A percentile compares a stretch with the other conserved stretches of the same genome.
phyloP scores from a whole-genome alignment of 1,140 invertebrate species.

The Hypothenemus hampei region DNA sequence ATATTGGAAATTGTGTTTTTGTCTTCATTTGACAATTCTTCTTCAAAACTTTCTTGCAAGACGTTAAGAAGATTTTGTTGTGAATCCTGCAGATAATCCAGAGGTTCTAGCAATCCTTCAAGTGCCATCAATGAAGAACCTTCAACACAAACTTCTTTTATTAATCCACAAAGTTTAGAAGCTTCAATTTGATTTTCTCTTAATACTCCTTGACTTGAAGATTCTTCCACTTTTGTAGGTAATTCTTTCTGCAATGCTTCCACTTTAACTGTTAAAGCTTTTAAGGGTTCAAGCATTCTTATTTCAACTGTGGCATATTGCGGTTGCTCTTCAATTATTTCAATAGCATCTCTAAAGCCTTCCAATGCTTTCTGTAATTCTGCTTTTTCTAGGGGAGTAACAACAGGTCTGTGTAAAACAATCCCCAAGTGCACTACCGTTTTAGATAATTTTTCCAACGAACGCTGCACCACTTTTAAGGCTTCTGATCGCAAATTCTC shows the following conservation, averaged over 20 bases:
- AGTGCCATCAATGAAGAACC: not conserved
- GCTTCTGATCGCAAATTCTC: slow-evolving; percentile 1
- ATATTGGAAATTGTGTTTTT: not conserved
- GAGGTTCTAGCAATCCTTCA: slow-evolving; percentile 13
- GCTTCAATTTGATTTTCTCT: slow-evolving; percentile 19
- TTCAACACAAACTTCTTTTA: slow-evolving; percentile 15
- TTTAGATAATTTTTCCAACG: slow-evolving; percentile 26
- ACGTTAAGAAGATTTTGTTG: slow-evolving; percentile 18
- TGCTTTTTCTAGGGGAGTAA: slow-evolving; percentile 13
- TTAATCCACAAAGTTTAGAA: slow-evolving; percentile 18
- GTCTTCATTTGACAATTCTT: slow-evolving; percentile 4
- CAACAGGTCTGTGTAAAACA: slow-evolving; percentile 20
- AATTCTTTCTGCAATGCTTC: slow-evolving; percentile 22
- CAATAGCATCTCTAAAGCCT: slow-evolving; percentile 24
- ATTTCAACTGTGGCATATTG: not conserved
- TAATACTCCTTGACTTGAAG: slow-evolving; percentile 9
- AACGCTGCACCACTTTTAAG: slow-evolving; percentile 9
- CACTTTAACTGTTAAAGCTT: slow-evolving; percentile 21
- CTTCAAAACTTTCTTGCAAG: slow-evolving; percentile 5
- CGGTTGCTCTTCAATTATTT: slow-evolving; percentile 12
- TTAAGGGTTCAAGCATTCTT: slow-evolving; percentile 22
- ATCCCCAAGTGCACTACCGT: slow-evolving; percentile 9
- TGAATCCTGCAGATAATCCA: slow-evolving; percentile 22
- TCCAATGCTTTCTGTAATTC: slow-evolving; percentile 21
- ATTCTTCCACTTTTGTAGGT: not conserved